Percentiles rank a stretch among this genome's conserved stretches.
Conservation (phyloP, 2,888 invertebrate genomes). For the Merodon equestris region DNA sequence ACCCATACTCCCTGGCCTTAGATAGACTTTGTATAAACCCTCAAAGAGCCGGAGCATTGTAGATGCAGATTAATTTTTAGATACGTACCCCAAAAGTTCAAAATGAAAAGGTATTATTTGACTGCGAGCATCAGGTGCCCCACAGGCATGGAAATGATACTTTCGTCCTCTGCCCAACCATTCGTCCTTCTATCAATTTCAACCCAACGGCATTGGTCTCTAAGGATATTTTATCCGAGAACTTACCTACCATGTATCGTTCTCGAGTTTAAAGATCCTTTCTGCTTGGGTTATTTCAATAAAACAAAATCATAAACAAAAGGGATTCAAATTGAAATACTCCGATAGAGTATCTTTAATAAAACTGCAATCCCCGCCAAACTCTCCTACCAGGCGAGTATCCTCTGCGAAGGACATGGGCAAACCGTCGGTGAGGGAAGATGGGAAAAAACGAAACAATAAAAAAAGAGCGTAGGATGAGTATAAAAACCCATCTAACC, state of each 20-base stretch:
- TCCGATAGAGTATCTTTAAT: conserved; percentile 44
- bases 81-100: not conserved
- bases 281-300: conserved; percentile 55
- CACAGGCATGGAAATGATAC: conserved; percentile 30
- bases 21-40: conserved; percentile 16
- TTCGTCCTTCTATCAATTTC: conserved; percentile 39
- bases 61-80: conserved; percentile 25
- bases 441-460: not conserved
- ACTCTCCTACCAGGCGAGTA: conserved; percentile 9
- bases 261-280: conserved; percentile 42
- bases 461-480: not conserved
- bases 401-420: not conserved
- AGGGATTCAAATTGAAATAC: conserved; percentile 61
- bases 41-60: no score
- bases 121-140: conserved; percentile 54
- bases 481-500: conserved; percentile 49
- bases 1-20: no score
- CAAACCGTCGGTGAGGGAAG: no score
- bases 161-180: conserved; percentile 17
- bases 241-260: no score
- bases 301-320: conserved; percentile 65
- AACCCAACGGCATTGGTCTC: conserved; percentile 30
- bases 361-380: conserved; percentile 41
- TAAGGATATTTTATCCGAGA: not conserved
- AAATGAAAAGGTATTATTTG: conserved; percentile 16